A percentile compares a stretch with the other conserved stretches of the same genome.
These are phyloP conservation scores for Parambassis ranga DNA, from an alignment of 2,797 vertebrate genomes.

Conservation along the genomic window DNA sequence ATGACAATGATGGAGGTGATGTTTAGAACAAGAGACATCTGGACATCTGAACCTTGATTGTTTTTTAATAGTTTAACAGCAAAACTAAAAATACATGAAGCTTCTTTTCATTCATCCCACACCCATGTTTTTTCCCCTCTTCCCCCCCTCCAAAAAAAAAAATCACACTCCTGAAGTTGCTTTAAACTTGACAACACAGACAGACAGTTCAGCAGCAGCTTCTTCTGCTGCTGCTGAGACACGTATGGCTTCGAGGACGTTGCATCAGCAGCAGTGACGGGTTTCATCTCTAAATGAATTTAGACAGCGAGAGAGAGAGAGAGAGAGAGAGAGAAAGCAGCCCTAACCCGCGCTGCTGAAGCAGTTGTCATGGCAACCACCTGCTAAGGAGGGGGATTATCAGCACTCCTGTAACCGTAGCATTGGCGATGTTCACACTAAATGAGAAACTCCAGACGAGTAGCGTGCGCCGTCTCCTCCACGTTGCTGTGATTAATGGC, in stretches of 20 bases:
- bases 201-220: too few relatives aligned
- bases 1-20: neutral
- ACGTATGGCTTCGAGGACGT: neutral
- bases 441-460: neutral
- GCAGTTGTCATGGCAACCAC: slow-evolving; percentile 27
- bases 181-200: neutral
- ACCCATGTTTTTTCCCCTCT: too few relatives aligned
- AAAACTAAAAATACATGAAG: slow-evolving; percentile 43
- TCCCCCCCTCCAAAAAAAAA: neutral
- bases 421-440: too few relatives aligned
- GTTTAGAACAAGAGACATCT: too few relatives aligned
- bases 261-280: neutral
- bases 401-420: neutral
- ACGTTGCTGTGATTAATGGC: slow-evolving; percentile 40
- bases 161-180: too few relatives aligned
- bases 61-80: slow-evolving; percentile 64
- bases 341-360: slow-evolving; percentile 1
- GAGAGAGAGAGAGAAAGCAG: too few relatives aligned
- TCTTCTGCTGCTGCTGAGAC: too few relatives aligned
- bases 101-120: neutral
- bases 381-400: neutral
- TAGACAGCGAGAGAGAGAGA: too few relatives aligned
- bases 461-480: neutral
- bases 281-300: slow-evolving; percentile 10
- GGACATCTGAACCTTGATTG: too few relatives aligned